Conservation (phyloP, 2,888 invertebrate species). For the Himalopsyche kuldschensis region DNA sequence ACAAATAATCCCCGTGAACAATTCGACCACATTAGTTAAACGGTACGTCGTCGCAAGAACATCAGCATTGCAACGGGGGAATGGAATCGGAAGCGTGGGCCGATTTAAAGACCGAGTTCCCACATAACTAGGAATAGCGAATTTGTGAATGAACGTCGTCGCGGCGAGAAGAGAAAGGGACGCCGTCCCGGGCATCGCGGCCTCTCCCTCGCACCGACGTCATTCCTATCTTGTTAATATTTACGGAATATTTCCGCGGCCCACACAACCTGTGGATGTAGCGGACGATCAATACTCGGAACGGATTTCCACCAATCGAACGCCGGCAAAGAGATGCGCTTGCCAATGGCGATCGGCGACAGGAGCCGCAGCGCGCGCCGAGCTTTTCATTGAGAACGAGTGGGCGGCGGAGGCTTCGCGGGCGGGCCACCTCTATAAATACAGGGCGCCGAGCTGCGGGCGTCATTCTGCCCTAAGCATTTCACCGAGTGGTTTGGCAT, state of each 20-base stretch:
- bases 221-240: constrained; percentile 36
- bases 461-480: constrained; percentile 51
- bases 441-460: constrained; percentile 47
- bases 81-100: constrained; percentile 25
- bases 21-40: neutral
- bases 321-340: constrained; percentile 43
- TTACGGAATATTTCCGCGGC: constrained; percentile 40
- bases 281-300: constrained; percentile 42
- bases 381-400: constrained; percentile 70
- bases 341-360: constrained; percentile 44
- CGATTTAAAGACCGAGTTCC: constrained; percentile 25
- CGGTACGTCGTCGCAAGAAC: neutral
- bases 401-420: constrained; percentile 63
- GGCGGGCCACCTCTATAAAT: constrained; percentile 47
- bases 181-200: constrained; percentile 7
- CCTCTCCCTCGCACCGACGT: constrained; percentile 35
- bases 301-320: constrained; percentile 45
- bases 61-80: neutral
- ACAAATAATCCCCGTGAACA: constrained; percentile 1
- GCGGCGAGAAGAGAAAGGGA: constrained; percentile 16
- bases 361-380: constrained; percentile 45
- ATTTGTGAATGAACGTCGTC: constrained; percentile 39
- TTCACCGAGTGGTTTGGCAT: constrained; percentile 33
- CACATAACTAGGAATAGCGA: constrained; percentile 22
- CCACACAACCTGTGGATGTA: constrained; percentile 43